phyloP scores from a whole-genome alignment of 2,113 vertebrate species.

The Siphamia tubifer region DNA sequence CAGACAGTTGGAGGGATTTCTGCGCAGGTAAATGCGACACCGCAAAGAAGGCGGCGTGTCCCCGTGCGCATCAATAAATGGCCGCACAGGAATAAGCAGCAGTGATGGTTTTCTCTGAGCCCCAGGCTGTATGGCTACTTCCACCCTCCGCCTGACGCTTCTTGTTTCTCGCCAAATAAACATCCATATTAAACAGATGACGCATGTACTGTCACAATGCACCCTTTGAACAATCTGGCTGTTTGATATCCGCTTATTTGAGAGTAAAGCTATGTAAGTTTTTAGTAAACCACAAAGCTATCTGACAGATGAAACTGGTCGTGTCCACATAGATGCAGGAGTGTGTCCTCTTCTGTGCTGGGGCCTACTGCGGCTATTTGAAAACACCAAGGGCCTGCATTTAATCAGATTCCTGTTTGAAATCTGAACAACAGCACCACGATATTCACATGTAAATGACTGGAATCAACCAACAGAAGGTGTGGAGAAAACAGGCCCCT shows the following conservation, averaged over 20 bases:
- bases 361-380: conserved; percentile 58
- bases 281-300: not conserved
- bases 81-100: conserved; percentile 54
- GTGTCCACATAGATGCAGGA: conserved; percentile 5
- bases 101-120: not conserved
- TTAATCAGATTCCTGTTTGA: conserved; percentile 4
- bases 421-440: conserved; percentile 34
- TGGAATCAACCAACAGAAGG: conserved; percentile 33
- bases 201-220: not conserved
- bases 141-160: not conserved
- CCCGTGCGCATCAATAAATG: conserved; percentile 59
- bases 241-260: not conserved
- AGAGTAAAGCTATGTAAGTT: not conserved
- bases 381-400: conserved; percentile 5
- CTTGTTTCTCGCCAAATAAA: not conserved
- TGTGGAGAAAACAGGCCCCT: not conserved
- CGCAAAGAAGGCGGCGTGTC: conserved; percentile 54
- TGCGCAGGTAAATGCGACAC: conserved; percentile 73
- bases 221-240: not conserved
- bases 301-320: not conserved
- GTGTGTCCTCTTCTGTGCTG: conserved; percentile 9
- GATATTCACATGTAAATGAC: conserved; percentile 26
- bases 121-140: not conserved
- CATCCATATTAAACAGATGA: conserved; percentile 35
- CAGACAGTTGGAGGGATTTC: not conserved